phyloP scores from a whole-genome alignment of 2,888 invertebrate species.

The Drosophila acutilabella region DNA sequence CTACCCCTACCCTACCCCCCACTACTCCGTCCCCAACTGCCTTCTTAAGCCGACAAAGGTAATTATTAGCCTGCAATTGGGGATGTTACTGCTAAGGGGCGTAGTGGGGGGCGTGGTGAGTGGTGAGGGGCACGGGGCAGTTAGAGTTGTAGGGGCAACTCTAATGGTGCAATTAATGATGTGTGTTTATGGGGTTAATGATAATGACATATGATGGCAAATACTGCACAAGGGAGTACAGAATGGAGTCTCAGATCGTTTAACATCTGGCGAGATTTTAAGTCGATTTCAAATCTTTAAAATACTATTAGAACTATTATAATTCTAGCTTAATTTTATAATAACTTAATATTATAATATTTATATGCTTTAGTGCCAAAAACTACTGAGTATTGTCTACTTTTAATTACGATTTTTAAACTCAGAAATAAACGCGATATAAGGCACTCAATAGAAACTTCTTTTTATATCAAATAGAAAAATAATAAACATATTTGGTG shows the following conservation, averaged over 20 bases:
- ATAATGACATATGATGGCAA: slow-evolving; percentile 49
- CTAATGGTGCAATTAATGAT: slow-evolving; percentile 58
- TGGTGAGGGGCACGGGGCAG: not conserved
- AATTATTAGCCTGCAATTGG: slow-evolving; percentile 10
- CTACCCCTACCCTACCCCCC: slow-evolving; percentile 1
- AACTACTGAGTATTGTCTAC: too few species aligned
- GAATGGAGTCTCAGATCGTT: not conserved
- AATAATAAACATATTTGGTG: too few species aligned
- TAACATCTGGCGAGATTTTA: slow-evolving; percentile 22
- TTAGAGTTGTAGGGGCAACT: not conserved
- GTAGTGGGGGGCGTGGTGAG: not conserved
- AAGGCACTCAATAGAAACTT: too few species aligned
- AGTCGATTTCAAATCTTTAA: not conserved
- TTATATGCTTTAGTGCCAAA: too few species aligned
- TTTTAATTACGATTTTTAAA: too few species aligned
- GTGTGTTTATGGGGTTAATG: slow-evolving; percentile 43
- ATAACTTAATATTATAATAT: too few species aligned
- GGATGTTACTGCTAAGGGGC: not conserved
- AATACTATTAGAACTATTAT: too few species aligned
- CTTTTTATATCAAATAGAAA: too few species aligned
- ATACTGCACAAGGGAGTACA: slow-evolving; percentile 15
- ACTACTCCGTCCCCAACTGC: not conserved
- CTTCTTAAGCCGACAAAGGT: slow-evolving; percentile 51
- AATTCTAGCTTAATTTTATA: too few species aligned
- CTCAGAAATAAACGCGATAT: too few species aligned